Evolutionary conservation across 2,113 vertebrate species (phyloP).

Genomic region (Melospiza melodia): DNA sequence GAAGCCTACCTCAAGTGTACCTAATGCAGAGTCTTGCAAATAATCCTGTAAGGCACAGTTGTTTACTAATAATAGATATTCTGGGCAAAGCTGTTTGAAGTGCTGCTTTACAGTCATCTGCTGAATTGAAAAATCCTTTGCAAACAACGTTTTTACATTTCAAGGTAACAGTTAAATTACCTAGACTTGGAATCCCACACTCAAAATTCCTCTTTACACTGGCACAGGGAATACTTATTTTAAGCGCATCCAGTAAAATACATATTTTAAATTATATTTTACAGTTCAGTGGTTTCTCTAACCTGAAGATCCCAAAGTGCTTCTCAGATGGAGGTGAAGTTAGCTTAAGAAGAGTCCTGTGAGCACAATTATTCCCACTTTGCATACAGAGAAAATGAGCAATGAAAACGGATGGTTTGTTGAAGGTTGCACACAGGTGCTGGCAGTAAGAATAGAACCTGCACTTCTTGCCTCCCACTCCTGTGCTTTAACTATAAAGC

Average conservation of each 20-base stretch:
- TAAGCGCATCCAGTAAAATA: slow-evolving; percentile 39
- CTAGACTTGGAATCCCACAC: not conserved
- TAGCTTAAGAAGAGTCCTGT: slow-evolving; percentile 38
- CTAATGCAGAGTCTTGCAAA: not conserved
- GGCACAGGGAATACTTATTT: slow-evolving; percentile 40
- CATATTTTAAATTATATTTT: slow-evolving; percentile 58
- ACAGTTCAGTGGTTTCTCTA: slow-evolving; percentile 51
- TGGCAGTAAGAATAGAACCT: slow-evolving; percentile 8
- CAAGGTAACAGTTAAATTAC: slow-evolving; percentile 48
- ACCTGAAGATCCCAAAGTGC: slow-evolving; percentile 43
- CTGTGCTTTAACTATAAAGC: slow-evolving; percentile 11
- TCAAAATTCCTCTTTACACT: not conserved
- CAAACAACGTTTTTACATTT: not conserved
- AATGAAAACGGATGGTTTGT: slow-evolving; percentile 14
- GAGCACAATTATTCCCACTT: slow-evolving; percentile 50
- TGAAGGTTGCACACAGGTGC: slow-evolving; percentile 20
- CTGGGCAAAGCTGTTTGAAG: slow-evolving; percentile 25
- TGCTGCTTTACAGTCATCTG: slow-evolving; percentile 22
- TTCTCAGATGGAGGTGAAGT: slow-evolving; percentile 30
- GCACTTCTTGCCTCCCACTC: not conserved
- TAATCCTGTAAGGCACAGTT: slow-evolving; percentile 9
- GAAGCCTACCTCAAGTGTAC: not conserved
- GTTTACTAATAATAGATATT: slow-evolving; percentile 52
- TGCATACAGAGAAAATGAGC: slow-evolving; percentile 37
- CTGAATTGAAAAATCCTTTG: slow-evolving; percentile 25